Percentiles rank a stretch among this genome's conserved stretches.
Conservation (phyloP, 2,888 invertebrate species). For the Drosophila cyrtoloma region DNA sequence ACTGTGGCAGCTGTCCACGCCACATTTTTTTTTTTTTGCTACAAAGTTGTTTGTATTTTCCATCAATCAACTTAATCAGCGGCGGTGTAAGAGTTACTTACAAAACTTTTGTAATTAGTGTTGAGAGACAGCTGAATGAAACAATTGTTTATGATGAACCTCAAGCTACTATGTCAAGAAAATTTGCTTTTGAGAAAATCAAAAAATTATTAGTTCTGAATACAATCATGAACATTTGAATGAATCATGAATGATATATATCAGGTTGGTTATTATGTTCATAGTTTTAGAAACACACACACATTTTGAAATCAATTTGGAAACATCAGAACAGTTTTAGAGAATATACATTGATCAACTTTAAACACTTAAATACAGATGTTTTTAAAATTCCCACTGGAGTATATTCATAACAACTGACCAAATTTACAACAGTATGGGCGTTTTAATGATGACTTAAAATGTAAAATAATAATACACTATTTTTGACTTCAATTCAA, state of each 20-base stretch:
- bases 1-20: conserved; percentile 37
- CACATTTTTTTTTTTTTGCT: background rate
- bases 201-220: conserved; percentile 4
- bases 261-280: no score
- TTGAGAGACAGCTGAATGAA: conserved; percentile 1
- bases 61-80: conserved; percentile 48
- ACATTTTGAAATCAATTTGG: background rate
- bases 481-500: background rate
- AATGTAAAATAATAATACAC: background rate
- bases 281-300: background rate
- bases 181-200: conserved; percentile 6
- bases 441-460: no score
- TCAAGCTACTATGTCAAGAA: conserved; percentile 2
- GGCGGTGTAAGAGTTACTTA: conserved; percentile 24
- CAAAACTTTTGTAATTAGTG: conserved; percentile 56
- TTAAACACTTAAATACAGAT: background rate
- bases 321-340: background rate
- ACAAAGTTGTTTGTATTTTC: conserved; percentile 18
- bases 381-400: background rate
- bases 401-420: background rate
- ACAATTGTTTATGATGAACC: conserved; percentile 21
- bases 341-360: background rate
- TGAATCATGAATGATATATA: no score
- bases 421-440: background rate
- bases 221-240: background rate